Percentiles rank a stretch among this genome's conserved stretches.
Evolutionary conservation across 2,888 invertebrate genomes (phyloP).

Genomic region (Syrista parreyssii): DNA sequence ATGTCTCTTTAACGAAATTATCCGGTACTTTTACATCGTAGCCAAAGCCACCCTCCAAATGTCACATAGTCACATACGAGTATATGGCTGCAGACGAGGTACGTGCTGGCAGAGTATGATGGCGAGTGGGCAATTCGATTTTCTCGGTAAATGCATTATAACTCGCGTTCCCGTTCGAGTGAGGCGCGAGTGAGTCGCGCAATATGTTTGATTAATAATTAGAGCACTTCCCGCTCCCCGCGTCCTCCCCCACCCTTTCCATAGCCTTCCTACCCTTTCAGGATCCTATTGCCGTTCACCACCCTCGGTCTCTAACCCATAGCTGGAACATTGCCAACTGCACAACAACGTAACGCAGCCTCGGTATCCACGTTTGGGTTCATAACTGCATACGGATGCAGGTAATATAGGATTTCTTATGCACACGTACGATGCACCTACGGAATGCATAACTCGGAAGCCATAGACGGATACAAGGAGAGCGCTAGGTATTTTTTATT

Average conservation of each 20-base stretch:
- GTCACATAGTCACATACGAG: neutral
- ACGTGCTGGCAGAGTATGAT: slow-evolving; percentile 9
- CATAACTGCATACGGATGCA: neutral
- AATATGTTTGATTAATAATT: slow-evolving; percentile 52
- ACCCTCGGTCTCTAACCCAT: neutral
- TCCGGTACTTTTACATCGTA: neutral
- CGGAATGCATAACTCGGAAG: neutral
- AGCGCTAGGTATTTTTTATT: neutral
- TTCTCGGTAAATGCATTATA: slow-evolving; percentile 47
- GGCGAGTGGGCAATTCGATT: slow-evolving; percentile 41
- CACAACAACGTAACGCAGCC: neutral
- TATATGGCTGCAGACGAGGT: slow-evolving; percentile 5
- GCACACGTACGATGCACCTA: too few species aligned
- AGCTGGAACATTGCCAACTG: slow-evolving; percentile 3
- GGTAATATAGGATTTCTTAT: neutral
- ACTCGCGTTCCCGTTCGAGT: slow-evolving; percentile 35
- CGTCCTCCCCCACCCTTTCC: neutral
- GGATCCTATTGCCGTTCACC: slow-evolving; percentile 1
- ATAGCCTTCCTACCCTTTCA: neutral
- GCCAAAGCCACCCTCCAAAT: neutral
- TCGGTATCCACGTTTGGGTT: neutral
- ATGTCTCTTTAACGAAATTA: neutral
- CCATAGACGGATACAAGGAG: neutral
- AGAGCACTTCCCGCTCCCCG: slow-evolving; percentile 39
- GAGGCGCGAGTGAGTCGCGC: slow-evolving; percentile 36